These are phyloP conservation scores for Neocrepidodera transversa DNA, from an alignment of 2,888 invertebrate genomes.

Conservation along the genomic window DNA sequence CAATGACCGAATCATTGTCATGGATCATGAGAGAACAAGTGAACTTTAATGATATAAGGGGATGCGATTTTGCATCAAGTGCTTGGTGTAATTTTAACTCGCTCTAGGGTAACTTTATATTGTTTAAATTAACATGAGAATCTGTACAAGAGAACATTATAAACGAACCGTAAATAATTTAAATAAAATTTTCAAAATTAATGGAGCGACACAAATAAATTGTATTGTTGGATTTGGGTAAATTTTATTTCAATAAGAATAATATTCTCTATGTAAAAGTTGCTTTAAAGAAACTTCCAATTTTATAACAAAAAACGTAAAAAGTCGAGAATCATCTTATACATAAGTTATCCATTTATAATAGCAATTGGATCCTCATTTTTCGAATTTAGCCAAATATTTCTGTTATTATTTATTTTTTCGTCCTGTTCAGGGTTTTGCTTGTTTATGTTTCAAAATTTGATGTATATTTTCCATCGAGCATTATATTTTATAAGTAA, in stretches of 20 bases:
- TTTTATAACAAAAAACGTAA: too few species aligned
- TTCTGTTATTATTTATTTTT: too few species aligned
- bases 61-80: constrained; percentile 10
- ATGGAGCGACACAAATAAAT: too few species aligned
- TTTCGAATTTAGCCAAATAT: too few species aligned
- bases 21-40: constrained; percentile 52
- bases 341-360: too few species aligned
- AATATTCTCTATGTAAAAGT: too few species aligned
- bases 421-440: too few species aligned
- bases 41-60: constrained; percentile 52
- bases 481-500: constrained; percentile 5
- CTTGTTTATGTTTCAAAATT: not conserved
- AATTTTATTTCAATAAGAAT: too few species aligned
- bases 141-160: not conserved
- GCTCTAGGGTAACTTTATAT: constrained; percentile 11
- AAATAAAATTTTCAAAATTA: not conserved
- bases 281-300: too few species aligned
- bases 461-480: not conserved
- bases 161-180: not conserved
- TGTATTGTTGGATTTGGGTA: too few species aligned
- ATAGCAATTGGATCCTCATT: too few species aligned
- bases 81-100: constrained; percentile 2
- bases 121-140: constrained; percentile 2
- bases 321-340: too few species aligned
- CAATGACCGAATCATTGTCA: constrained; percentile 43